phyloP scores from a whole-genome alignment of 2,797 vertebrate species.

The Triplophysa yarkandensis region DNA sequence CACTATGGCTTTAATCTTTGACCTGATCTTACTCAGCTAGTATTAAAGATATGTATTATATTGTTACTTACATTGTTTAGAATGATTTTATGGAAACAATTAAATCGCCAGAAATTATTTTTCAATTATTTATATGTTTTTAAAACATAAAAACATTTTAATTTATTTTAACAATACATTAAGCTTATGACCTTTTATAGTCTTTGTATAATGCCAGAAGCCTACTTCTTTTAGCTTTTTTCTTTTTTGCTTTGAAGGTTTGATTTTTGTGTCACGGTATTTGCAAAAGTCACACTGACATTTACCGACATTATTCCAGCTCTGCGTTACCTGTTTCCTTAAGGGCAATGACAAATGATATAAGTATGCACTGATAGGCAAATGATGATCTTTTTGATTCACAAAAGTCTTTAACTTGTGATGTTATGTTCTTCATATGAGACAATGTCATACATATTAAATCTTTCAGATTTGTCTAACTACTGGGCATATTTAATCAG shows the following conservation, averaged over 20 bases:
- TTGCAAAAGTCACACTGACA: not conserved
- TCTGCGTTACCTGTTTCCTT: not conserved
- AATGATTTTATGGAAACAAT: too few relatives aligned
- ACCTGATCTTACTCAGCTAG: too few relatives aligned
- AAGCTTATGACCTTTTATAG: not conserved
- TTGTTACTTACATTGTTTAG: too few relatives aligned
- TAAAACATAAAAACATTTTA: too few relatives aligned
- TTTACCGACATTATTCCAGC: constrained; percentile 5
- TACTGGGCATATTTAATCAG: not conserved
- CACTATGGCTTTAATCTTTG: too few relatives aligned
- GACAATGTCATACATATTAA: not conserved
- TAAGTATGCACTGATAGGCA: not conserved
- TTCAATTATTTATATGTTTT: too few relatives aligned
- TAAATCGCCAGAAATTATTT: too few relatives aligned
- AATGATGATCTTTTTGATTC: too few relatives aligned
- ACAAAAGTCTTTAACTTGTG: too few relatives aligned
- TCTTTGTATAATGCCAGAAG: not conserved
- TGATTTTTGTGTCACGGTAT: too few relatives aligned
- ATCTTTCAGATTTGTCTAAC: not conserved
- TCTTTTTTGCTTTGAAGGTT: constrained; percentile 1
- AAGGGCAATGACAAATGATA: not conserved
- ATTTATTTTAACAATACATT: too few relatives aligned
- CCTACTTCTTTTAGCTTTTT: not conserved
- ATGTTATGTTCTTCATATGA: not conserved
- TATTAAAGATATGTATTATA: too few relatives aligned